Base-by-base conservation (phyloP, 92 coral and sea anemone species). In the Umimayanthus kanabou region DNA sequence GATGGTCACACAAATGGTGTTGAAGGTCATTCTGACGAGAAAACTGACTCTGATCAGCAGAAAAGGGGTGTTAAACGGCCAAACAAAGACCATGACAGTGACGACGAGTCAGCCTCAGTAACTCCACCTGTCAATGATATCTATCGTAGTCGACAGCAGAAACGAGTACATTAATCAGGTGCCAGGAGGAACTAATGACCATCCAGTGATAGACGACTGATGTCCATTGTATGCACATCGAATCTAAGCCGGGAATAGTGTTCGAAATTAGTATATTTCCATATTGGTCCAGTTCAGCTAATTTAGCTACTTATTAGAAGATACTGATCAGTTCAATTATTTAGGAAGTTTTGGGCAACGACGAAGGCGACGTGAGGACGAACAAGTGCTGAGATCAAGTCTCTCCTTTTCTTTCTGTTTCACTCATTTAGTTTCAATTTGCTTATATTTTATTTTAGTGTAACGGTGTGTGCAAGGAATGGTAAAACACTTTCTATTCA, bases 61-160 rank as follows among this genome's bases (percentile, higher is more conserved):
- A 93, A 89, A 53, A 90, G 99, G 73, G 99, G 99, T 8, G 90
- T 93, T 37, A 97, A 97, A 81, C 90, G 99, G 42, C 96, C 98
- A 47, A 91, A 88, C n/a, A 94, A 87, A 14, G 93, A 92, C 66
- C 93, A 94, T 79, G 99, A 97, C 79, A 97, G 99, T 79, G 99
- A 97, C 40, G 99, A 97, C 39, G 99, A 97, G 86, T 76, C 90
- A 25, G 88, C 95, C 26, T 88, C 95, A 7, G 96, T 88, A n/a
- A 90, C 91, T 42, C 99, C 97, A 8, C 99, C 99, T 49, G 92
- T 82, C 9, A 93, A 97, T 88, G 99, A 97, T 85, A 97, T 97
- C 82, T 97, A 97, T 79, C 95, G 99, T 22, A 92, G 93, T 73
- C 92, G 99, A 45, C 99, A 97, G 79, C 99, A 97, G 88, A 97